Evolutionary conservation across 1,140 invertebrate species (phyloP).

Genomic region (Drosophila serrata): DNA sequence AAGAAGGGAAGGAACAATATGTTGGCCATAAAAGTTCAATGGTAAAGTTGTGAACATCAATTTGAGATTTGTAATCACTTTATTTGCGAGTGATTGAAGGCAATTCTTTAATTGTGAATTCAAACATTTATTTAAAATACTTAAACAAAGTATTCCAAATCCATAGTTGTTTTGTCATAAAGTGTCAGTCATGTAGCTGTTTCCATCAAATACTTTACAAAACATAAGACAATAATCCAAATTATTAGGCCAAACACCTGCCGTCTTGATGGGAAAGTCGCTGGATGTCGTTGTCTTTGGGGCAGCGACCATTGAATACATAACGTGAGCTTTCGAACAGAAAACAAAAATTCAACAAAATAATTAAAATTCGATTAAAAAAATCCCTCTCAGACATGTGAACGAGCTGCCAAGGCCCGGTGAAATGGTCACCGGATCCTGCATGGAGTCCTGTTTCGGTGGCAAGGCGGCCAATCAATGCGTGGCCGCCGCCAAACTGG

Average conservation of each 20-base stretch:
- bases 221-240: background rate
- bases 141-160: background rate
- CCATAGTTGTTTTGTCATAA: background rate
- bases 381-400: constrained; percentile 91
- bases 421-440: constrained; percentile 93
- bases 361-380: background rate
- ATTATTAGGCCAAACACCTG: background rate
- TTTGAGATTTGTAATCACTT: constrained; percentile 17
- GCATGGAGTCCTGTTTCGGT: constrained; percentile 94
- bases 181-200: constrained; percentile 14
- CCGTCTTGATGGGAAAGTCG: constrained; percentile 24
- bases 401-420: constrained; percentile 93
- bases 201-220: background rate
- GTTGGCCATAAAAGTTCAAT: constrained; percentile 44
- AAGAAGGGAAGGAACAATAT: constrained; percentile 10
- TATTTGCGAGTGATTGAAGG: background rate
- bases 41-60: constrained; percentile 22
- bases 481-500: constrained; percentile 94
- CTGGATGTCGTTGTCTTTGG: constrained; percentile 90
- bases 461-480: constrained; percentile 99
- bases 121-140: background rate
- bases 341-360: background rate
- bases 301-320: constrained; percentile 93
- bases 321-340: constrained; percentile 87
- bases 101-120: background rate